These are phyloP conservation scores for Hestina assimilis DNA, from an alignment of 1,140 invertebrate species.

Conservation along the genomic window DNA sequence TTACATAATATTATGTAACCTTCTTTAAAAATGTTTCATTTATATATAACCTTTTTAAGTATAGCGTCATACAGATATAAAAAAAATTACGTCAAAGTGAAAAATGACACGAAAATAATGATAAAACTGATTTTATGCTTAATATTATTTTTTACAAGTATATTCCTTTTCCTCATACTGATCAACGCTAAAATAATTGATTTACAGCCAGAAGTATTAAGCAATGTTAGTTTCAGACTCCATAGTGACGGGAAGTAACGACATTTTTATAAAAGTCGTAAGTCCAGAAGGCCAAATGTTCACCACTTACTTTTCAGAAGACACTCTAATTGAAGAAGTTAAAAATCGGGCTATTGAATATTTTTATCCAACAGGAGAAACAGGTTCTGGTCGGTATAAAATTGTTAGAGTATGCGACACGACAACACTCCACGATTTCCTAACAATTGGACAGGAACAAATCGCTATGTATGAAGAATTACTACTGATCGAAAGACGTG, in stretches of 20 bases:
- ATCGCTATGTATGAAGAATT: conserved; percentile 58
- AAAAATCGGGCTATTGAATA: conserved; percentile 60
- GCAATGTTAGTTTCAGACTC: conserved; percentile 57
- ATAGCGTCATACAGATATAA: no score
- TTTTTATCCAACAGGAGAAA: conserved; percentile 63
- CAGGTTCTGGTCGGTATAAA: conserved; percentile 51
- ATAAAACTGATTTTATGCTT: conserved; percentile 39
- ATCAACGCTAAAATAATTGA: conserved; percentile 34
- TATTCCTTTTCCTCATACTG: conserved; percentile 44
- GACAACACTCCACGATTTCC: conserved; percentile 54
- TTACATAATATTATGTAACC: no score
- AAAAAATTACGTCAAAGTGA: background rate
- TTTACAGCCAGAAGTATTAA: conserved; percentile 12
- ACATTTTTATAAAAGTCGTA: conserved; percentile 56
- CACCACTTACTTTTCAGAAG: conserved; percentile 50
- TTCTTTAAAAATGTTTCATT: no score
- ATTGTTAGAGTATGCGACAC: conserved; percentile 60
- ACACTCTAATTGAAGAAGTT: conserved; percentile 61
- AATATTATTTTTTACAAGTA: conserved; percentile 46
- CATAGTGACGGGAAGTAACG: conserved; percentile 32
- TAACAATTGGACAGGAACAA: conserved; percentile 57
- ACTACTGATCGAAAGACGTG: conserved; percentile 52
- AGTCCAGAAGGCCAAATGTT: conserved; percentile 60
- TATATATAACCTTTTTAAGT: no score
- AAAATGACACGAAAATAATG: conserved; percentile 9